A percentile compares a stretch with the other conserved stretches of the same genome.
phyloP scores from a whole-genome alignment of 1,140 invertebrate genomes.

The Gyrodactylus bullatarudis region DNA sequence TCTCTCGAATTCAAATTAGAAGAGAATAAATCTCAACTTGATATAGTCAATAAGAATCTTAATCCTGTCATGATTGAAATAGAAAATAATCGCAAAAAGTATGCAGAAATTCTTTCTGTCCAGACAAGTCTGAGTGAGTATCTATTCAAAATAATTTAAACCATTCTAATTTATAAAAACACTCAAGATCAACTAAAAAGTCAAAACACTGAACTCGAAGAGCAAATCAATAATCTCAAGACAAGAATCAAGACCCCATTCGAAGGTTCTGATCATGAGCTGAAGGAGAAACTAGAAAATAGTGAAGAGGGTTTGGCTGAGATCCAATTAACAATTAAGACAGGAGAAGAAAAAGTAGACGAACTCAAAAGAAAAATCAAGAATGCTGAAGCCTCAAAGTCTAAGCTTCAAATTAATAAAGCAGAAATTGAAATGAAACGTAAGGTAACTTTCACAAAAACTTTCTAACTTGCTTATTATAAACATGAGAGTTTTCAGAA shows the following conservation, averaged over 20 bases:
- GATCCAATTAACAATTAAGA: not conserved
- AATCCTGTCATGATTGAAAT: not conserved
- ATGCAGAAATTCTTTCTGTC: not conserved
- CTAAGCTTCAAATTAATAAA: not conserved
- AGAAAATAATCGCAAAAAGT: not conserved
- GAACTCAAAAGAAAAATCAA: not conserved
- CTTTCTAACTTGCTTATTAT: too few relatives aligned
- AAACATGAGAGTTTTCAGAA: too few relatives aligned
- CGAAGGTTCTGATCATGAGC: not conserved
- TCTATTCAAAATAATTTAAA: not conserved
- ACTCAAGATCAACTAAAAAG: not conserved
- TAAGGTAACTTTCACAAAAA: too few relatives aligned
- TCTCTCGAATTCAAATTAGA: not conserved
- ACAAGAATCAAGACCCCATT: not conserved
- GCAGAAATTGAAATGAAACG: not conserved
- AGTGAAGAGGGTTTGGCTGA: not conserved
- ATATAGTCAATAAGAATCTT: not conserved
- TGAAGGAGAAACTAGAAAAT: not conserved
- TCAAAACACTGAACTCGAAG: not conserved
- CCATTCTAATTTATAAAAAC: not conserved
- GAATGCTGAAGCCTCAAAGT: not conserved
- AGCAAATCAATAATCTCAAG: not conserved
- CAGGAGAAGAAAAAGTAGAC: not conserved
- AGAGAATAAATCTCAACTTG: not conserved
- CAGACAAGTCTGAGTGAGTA: not conserved